phyloP scores from a whole-genome alignment of 2,888 invertebrate genomes.

The Drosophila imparisetae region DNA sequence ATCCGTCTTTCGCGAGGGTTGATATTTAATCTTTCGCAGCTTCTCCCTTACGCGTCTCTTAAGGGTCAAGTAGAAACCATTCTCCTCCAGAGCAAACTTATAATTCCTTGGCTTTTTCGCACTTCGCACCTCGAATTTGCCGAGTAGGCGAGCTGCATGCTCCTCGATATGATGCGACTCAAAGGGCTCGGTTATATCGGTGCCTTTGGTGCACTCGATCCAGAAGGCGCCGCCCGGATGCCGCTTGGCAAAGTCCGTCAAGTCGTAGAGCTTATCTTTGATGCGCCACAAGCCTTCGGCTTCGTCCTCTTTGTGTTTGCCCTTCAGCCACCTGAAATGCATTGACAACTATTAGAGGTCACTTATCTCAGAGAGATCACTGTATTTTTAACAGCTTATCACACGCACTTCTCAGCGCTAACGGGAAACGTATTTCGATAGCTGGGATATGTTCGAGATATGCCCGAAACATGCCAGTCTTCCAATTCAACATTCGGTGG shows the following conservation, averaged over 20 bases:
- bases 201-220: constrained; percentile 89
- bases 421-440: constrained; percentile 71
- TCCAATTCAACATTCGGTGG: constrained; percentile 55
- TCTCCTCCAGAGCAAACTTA: constrained; percentile 89
- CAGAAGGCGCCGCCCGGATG: constrained; percentile 95
- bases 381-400: not conserved
- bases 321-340: constrained; percentile 86
- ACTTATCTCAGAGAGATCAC: not conserved
- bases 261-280: constrained; percentile 91
- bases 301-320: constrained; percentile 88
- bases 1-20: constrained; percentile 69
- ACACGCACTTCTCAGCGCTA: constrained; percentile 72
- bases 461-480: constrained; percentile 76
- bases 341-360: not conserved
- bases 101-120: constrained; percentile 88
- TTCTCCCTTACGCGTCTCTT: constrained; percentile 87
- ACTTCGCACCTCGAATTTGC: constrained; percentile 88
- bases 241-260: constrained; percentile 89
- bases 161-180: constrained; percentile 89
- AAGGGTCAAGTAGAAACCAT: constrained; percentile 90
- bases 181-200: constrained; percentile 92
- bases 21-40: constrained; percentile 86
- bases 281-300: constrained; percentile 92
- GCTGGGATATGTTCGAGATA: constrained; percentile 81
- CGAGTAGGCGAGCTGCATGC: constrained; percentile 86